phyloP scores from a whole-genome alignment of 2,797 vertebrate genomes.

The Acanthurus leucopareius region DNA sequence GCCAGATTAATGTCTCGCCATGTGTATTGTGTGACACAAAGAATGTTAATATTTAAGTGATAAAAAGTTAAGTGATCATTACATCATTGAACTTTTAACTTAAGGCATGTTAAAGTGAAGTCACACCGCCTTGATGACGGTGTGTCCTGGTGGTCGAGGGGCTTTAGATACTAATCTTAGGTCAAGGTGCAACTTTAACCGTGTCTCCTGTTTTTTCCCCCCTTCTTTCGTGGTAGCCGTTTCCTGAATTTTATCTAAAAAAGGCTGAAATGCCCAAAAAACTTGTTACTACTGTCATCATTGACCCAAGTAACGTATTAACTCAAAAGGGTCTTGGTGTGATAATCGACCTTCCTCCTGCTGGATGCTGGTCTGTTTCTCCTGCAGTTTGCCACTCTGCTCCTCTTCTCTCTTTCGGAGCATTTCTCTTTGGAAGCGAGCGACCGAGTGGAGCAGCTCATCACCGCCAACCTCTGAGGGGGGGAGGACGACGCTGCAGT shows the following conservation, averaged over 20 bases:
- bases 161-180: no score
- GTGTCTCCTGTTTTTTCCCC: no score
- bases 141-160: no score
- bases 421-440: conserved; percentile 96
- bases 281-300: not conserved
- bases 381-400: conserved; percentile 86
- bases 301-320: not conserved
- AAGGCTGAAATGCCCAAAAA: not conserved
- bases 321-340: not conserved
- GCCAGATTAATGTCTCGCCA: no score
- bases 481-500: conserved; percentile 97
- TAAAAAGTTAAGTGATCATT: no score
- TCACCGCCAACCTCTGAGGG: conserved; percentile 94
- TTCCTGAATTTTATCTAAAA: not conserved
- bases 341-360: not conserved
- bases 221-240: no score
- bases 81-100: no score
- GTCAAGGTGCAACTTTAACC: no score
- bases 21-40: no score
- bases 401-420: conserved; percentile 92
- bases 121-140: no score
- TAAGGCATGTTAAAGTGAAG: no score
- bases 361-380: conserved; percentile 87
- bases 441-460: conserved; percentile 94
- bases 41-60: no score